phyloP scores from a whole-genome alignment of 2,113 vertebrate species.

The Mormoops blainvillei region DNA sequence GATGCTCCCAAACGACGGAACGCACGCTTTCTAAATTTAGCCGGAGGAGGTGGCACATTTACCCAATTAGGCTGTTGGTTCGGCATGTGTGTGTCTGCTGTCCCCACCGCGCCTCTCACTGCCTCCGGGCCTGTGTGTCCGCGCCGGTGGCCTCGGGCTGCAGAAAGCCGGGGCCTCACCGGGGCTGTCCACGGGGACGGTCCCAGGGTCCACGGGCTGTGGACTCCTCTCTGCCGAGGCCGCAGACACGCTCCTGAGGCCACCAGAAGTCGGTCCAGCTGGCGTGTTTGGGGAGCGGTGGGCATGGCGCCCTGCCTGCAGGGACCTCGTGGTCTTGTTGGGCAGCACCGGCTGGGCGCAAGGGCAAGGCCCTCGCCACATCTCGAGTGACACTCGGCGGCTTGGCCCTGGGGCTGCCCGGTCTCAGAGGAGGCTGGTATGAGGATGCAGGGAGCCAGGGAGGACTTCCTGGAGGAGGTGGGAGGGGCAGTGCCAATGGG shows the following conservation, averaged over 20 bases:
- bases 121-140: not conserved
- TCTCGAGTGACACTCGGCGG: not conserved
- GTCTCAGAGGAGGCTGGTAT: accelerated
- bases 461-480: not conserved
- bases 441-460: not conserved
- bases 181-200: not conserved
- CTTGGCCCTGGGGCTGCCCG: not conserved
- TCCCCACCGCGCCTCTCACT: not conserved
- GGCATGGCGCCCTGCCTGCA: not conserved
- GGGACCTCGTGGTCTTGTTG: not conserved
- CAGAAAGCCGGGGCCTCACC: not conserved
- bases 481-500: not conserved
- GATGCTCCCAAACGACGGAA: constrained; percentile 39
- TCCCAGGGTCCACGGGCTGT: accelerated
- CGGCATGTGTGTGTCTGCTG: accelerated
- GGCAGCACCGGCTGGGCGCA: not conserved
- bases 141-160: not conserved
- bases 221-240: not conserved
- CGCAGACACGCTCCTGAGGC: not conserved
- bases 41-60: constrained; percentile 36
- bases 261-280: accelerated
- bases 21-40: constrained; percentile 59
- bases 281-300: accelerated
- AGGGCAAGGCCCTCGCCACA: not conserved
- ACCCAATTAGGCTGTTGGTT: constrained; percentile 39